phyloP scores from a whole-genome alignment of 2,888 invertebrate genomes.

The Pammene aurita region DNA sequence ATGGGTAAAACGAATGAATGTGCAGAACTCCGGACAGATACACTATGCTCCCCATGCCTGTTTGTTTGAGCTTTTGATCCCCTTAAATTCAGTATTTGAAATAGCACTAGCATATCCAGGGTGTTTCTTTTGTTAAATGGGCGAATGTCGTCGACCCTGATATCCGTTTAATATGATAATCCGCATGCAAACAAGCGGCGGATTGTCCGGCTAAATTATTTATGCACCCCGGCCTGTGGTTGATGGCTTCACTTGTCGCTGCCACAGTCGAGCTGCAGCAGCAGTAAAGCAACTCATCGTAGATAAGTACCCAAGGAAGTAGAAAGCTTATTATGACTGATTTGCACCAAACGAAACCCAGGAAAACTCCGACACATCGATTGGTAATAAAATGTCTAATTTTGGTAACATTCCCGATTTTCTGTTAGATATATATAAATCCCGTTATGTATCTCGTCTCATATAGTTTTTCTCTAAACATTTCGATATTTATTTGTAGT shows the following conservation, averaged over 20 bases:
- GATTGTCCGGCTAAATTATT: conserved; percentile 80
- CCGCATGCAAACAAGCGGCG: conserved; percentile 80
- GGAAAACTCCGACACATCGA: no score
- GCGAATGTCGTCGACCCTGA: conserved; percentile 68
- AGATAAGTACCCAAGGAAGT: no score
- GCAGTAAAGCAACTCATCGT: conserved; percentile 1
- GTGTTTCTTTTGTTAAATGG: conserved; percentile 71
- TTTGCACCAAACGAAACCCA: no score
- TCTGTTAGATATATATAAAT: no score
- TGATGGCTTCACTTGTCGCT: conserved; percentile 71
- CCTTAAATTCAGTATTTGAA: not conserved
- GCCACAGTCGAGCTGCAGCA: conserved; percentile 42
- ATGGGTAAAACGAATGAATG: conserved; percentile 77
- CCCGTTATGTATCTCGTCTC: no score
- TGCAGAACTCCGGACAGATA: conserved; percentile 52
- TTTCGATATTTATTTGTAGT: no score
- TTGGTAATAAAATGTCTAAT: no score
- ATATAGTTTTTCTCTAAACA: no score
- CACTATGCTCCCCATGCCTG: no score
- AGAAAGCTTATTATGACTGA: no score
- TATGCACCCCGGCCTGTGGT: conserved; percentile 77
- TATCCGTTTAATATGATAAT: conserved; percentile 84
- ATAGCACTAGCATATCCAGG: conserved; percentile 41
- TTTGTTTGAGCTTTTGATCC: not conserved
- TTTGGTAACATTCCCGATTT: no score